Base-by-base conservation (phyloP, 2,888 invertebrate species). In the Adineta ricciae region DNA sequence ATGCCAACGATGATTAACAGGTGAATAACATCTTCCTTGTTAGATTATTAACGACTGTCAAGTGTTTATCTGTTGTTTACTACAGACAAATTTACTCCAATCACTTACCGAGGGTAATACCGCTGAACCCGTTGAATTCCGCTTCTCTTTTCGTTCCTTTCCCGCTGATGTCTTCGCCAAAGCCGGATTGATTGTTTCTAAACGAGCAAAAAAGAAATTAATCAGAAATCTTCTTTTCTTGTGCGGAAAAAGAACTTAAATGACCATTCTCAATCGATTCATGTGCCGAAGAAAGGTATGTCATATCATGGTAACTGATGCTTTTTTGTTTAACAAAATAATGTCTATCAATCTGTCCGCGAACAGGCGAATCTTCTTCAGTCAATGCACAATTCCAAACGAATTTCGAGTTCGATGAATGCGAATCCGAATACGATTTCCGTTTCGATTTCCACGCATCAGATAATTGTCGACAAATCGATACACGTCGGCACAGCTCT, bases 51-150 rank as follows among this genome's bases (percentile, higher is more conserved):
- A 36, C 32, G 64, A 14, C 64, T 64, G 64, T 64, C 32, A 64
- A 64, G 32, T 64, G 27, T 64, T 64, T 32, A 64, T 64, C 32
- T 64, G 32, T 14, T 64, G 32, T 27, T 64, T 64, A 32, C 27
- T 27, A 64, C 27, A 64, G 9, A 11, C 64, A 14, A 64, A 64
- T 64, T 27, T 11, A 64, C 27, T n/a, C 36, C 19, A 19, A 64
- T 64, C 24, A 78, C 78, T 41, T 78, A 78, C 78, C 11, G 41
- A n/a, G 38, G 41, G 21, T 41, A 78, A 41, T 11, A 78, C 14
- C 24, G 41, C 24, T 78, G 78, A 78, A 19, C 78, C 78, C 1
- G 41, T 78, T 78, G 78, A 78, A 78, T 78, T 78, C n/a, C 78
- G 8, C 41, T 78, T 78, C 41, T 78, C 78, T 36, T 41, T 78